phyloP scores from a whole-genome alignment of 2,888 invertebrate species.

The Syrphus vitripennis region DNA sequence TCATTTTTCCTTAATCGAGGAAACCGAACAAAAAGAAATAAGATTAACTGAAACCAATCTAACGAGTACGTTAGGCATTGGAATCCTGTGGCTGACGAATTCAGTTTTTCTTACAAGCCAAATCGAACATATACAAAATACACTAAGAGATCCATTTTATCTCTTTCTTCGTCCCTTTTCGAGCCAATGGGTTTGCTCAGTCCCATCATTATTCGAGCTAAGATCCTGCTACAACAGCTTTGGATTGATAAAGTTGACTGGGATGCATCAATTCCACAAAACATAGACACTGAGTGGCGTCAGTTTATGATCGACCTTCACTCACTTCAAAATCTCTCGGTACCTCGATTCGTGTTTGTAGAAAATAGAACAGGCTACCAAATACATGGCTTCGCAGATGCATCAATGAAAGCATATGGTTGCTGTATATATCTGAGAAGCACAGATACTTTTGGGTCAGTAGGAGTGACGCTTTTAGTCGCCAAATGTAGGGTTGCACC shows the following conservation, averaged over 20 bases:
- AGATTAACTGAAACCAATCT: background rate
- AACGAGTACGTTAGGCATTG: no score
- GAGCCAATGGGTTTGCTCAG: conserved; percentile 58
- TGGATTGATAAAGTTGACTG: conserved; percentile 49
- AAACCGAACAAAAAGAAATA: background rate
- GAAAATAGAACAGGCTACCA: no score
- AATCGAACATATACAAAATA: no score
- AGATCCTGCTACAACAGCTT: conserved; percentile 46
- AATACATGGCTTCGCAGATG: no score
- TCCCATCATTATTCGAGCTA: conserved; percentile 49
- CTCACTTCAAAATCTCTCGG: no score
- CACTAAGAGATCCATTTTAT: conserved; percentile 12
- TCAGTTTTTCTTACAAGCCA: conserved; percentile 33
- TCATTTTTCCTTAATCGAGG: background rate
- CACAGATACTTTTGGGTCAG: background rate
- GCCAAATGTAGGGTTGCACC: conserved; percentile 63
- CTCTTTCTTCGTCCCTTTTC: conserved; percentile 32
- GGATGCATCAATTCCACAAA: conserved; percentile 18
- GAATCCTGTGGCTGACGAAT: conserved; percentile 20
- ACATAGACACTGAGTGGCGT: no score
- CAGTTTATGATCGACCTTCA: no score
- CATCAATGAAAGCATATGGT: no score
- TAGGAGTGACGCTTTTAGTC: conserved; percentile 29
- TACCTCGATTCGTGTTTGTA: no score
- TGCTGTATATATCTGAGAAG: conserved; percentile 40